These are phyloP conservation scores for Drosophila auraria DNA, from an alignment of 1,140 invertebrate species.

Conservation along the genomic window DNA sequence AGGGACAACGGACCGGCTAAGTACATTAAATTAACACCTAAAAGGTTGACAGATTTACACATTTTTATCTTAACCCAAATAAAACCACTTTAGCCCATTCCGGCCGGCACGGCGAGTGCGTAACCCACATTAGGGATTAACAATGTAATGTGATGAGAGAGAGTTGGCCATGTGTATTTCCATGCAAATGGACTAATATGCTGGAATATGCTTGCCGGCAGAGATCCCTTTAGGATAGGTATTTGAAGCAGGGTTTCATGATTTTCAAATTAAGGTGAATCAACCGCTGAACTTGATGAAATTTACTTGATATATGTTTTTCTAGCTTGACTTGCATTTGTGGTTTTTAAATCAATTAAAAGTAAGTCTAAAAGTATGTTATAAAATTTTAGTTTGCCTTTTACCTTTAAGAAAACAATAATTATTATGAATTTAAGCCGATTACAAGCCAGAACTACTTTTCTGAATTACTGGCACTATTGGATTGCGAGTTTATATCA, in stretches of 20 bases:
- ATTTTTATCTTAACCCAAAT: conserved; percentile 56
- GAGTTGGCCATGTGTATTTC: conserved; percentile 28
- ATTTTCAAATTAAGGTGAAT: background rate
- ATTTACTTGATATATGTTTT: too few relatives aligned
- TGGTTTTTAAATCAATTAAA: too few relatives aligned
- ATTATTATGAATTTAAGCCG: background rate
- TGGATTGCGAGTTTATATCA: background rate
- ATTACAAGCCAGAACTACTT: background rate
- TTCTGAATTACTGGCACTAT: too few relatives aligned
- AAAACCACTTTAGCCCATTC: conserved; percentile 31
- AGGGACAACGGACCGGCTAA: conserved; percentile 30
- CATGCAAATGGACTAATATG: conserved; percentile 37
- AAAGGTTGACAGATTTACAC: conserved; percentile 65
- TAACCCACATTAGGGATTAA: conserved; percentile 47
- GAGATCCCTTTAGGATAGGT: background rate
- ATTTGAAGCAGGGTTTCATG: background rate
- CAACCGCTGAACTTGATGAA: background rate
- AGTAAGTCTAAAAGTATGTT: too few relatives aligned
- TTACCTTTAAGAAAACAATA: background rate
- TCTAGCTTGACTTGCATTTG: too few relatives aligned
- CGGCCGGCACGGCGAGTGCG: background rate
- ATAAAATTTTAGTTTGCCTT: background rate
- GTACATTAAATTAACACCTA: conserved; percentile 66
- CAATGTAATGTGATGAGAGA: conserved; percentile 50
- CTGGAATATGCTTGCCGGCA: conserved; percentile 14